phyloP scores from a whole-genome alignment of 2,797 vertebrate species.

The Alauda arvensis region DNA sequence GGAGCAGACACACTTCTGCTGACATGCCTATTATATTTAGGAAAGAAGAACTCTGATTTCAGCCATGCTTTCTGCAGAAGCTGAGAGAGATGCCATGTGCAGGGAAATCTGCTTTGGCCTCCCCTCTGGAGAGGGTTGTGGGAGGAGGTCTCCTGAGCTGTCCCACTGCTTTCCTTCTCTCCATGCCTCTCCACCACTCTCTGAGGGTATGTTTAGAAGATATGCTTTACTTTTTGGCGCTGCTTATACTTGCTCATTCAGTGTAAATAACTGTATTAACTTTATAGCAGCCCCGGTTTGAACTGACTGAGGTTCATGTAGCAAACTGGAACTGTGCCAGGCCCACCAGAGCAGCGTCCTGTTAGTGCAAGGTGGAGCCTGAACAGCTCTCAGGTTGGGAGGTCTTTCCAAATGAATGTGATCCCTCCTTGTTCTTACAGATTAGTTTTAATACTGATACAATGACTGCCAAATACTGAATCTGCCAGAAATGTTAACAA shows the following conservation, averaged over 20 bases:
- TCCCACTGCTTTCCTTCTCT: background rate
- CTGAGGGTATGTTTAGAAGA: constrained; percentile 40
- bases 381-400: constrained; percentile 18
- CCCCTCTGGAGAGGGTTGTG: background rate
- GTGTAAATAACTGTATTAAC: constrained; percentile 55
- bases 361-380: constrained; percentile 27
- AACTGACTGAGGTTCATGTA: constrained; percentile 40
- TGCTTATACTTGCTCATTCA: constrained; percentile 47
- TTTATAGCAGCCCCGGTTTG: constrained; percentile 19
- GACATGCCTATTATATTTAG: background rate
- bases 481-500: constrained; percentile 49
- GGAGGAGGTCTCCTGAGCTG: background rate
- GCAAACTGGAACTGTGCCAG: background rate
- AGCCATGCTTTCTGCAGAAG: background rate
- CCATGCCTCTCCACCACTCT: background rate
- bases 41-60: background rate
- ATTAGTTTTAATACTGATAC: constrained; percentile 23
- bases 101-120: background rate
- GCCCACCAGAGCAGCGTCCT: constrained; percentile 42
- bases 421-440: constrained; percentile 27
- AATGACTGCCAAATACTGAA: constrained; percentile 36
- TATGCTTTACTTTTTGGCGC: background rate
- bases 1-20: background rate
- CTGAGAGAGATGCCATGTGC: background rate
- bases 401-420: constrained; percentile 1